These are phyloP conservation scores for Clistopyga incitator DNA, from an alignment of 2,888 invertebrate species.

Conservation along the genomic window DNA sequence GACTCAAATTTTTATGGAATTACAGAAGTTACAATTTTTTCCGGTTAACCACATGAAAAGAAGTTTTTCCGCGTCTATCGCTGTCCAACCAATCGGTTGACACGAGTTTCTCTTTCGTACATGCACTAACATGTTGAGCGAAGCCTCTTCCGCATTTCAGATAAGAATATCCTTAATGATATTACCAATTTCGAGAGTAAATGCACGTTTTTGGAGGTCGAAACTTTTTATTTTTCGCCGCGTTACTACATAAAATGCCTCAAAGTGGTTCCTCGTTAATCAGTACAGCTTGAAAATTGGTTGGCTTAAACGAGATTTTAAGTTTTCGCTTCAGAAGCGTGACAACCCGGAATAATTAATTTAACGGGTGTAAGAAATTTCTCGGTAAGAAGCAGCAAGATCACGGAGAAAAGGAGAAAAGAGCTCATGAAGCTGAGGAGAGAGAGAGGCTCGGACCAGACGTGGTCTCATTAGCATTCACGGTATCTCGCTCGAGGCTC, in stretches of 20 bases:
- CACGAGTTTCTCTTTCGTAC: too few relatives aligned
- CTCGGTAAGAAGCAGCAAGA: slow-evolving; percentile 42
- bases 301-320: not conserved
- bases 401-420: slow-evolving; percentile 24
- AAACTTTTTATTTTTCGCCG: not conserved
- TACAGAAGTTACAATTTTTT: too few relatives aligned
- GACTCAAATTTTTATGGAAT: too few relatives aligned
- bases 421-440: slow-evolving; percentile 20
- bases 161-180: not conserved
- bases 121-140: too few relatives aligned
- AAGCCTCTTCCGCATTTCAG: too few relatives aligned
- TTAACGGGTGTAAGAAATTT: slow-evolving; percentile 67
- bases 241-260: not conserved
- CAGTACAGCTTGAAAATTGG: slow-evolving; percentile 3
- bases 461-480: slow-evolving; percentile 78
- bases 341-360: slow-evolving; percentile 70
- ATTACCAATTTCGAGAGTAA: not conserved
- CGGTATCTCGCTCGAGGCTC: slow-evolving; percentile 76
- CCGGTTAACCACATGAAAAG: too few relatives aligned
- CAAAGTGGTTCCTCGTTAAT: slow-evolving; percentile 19
- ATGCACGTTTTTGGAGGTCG: not conserved
- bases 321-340: slow-evolving; percentile 37
- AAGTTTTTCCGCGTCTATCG: too few relatives aligned
- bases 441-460: slow-evolving; percentile 61
- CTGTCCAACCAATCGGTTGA: too few relatives aligned